phyloP scores from a whole-genome alignment of 1,140 invertebrate species.

The Ostrea edulis region DNA sequence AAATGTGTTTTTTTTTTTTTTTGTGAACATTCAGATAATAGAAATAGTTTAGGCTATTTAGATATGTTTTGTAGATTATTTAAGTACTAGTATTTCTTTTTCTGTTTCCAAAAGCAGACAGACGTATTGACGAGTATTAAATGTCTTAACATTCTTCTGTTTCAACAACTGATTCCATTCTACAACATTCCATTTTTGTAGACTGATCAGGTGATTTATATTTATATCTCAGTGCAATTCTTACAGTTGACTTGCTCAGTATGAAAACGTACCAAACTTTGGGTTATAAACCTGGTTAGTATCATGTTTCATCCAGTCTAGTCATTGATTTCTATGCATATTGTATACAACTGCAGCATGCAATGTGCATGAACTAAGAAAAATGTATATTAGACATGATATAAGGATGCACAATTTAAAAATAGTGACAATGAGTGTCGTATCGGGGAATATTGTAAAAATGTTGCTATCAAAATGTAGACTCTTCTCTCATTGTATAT shows the following conservation, averaged over 20 bases:
- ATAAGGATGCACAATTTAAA: neutral
- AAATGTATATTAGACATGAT: neutral
- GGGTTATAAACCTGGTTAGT: neutral
- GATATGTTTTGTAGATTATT: too few relatives aligned
- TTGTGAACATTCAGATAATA: too few relatives aligned
- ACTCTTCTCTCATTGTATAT: neutral
- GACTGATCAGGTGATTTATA: neutral
- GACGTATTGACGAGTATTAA: neutral
- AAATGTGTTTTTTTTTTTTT: too few relatives aligned
- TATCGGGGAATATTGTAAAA: neutral
- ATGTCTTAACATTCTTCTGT: neutral
- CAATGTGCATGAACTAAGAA: neutral
- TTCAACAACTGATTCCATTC: constrained; percentile 21
- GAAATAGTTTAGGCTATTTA: too few relatives aligned
- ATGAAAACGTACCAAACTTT: neutral
- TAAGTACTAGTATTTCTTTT: neutral
- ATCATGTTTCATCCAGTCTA: constrained; percentile 1
- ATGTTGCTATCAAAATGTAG: neutral
- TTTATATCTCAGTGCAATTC: constrained; percentile 18
- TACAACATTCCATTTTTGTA: constrained; percentile 29
- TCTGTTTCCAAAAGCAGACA: neutral
- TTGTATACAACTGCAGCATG: neutral
- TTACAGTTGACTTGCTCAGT: neutral
- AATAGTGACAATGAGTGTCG: neutral
- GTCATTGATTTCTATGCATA: constrained; percentile 13